phyloP scores from a whole-genome alignment of 2,113 vertebrate species.

The Chrysochloris asiatica region DNA sequence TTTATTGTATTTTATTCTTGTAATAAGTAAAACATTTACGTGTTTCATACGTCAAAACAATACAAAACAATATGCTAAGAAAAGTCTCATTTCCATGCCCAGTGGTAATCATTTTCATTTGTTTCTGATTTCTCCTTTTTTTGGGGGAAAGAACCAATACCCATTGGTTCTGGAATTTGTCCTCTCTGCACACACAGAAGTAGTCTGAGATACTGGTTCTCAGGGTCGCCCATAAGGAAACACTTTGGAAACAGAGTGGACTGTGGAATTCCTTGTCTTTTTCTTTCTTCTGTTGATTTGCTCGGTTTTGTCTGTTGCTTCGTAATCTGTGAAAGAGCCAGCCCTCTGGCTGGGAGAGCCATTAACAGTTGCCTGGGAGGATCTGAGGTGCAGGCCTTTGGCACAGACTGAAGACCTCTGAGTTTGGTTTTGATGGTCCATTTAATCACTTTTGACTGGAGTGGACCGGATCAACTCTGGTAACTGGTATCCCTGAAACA shows the following conservation, averaged over 20 bases:
- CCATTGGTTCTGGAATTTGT: not conserved
- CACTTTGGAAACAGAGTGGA: not conserved
- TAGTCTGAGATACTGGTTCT: not conserved
- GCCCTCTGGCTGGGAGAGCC: conserved; percentile 66
- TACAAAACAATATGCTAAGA: not conserved
- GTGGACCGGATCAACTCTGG: conserved; percentile 42
- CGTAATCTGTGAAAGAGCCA: conserved; percentile 76
- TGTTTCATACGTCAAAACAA: not conserved
- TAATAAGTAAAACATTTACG: not conserved
- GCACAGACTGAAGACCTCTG: conserved; percentile 52
- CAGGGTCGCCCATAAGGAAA: not conserved
- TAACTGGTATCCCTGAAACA: conserved; percentile 61
- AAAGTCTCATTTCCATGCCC: not conserved
- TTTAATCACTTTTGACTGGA: conserved; percentile 64
- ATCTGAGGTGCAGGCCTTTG: conserved; percentile 29
- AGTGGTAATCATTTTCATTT: not conserved
- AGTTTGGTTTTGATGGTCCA: conserved; percentile 48
- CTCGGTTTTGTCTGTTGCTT: conserved; percentile 69
- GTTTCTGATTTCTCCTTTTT: not conserved
- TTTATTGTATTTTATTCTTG: conserved; percentile 9
- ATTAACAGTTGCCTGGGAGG: conserved; percentile 48
- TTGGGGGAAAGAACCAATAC: not conserved
- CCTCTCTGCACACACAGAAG: not conserved
- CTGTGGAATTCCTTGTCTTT: not conserved
- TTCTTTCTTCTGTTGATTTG: not conserved